A percentile compares a stretch with the other conserved stretches of the same genome.
phyloP scores from a whole-genome alignment of 2,797 vertebrate species.

The Serranus cabrilla region DNA sequence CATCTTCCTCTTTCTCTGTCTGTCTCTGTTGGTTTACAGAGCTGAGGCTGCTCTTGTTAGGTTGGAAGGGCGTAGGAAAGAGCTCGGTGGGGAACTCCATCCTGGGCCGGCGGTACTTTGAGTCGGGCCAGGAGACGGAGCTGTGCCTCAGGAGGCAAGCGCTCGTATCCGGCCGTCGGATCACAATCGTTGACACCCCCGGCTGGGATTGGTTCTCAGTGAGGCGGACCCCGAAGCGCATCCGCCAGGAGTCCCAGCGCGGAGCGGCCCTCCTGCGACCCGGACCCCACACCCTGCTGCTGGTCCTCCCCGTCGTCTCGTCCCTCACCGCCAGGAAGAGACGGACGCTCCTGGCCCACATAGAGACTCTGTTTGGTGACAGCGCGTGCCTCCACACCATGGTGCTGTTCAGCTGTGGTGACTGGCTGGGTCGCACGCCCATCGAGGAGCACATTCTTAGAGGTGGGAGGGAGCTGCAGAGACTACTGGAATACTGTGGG shows the following conservation, averaged over 20 bases:
- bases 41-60: constrained; percentile 83
- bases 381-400: constrained; percentile 84
- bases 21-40: constrained; percentile 64
- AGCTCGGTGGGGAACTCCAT: constrained; percentile 87
- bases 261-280: constrained; percentile 84
- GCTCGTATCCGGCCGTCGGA: constrained; percentile 80
- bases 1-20: background rate
- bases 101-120: constrained; percentile 82
- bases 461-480: constrained; percentile 83
- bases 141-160: constrained; percentile 83
- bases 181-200: constrained; percentile 87
- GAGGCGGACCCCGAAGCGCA: constrained; percentile 79
- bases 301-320: constrained; percentile 86
- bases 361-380: constrained; percentile 85
- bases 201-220: constrained; percentile 88
- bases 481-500: constrained; percentile 84
- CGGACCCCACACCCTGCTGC: constrained; percentile 85
- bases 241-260: constrained; percentile 83
- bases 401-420: constrained; percentile 87
- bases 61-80: constrained; percentile 88
- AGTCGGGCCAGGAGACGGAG: constrained; percentile 84
- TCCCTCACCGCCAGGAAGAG: constrained; percentile 85
- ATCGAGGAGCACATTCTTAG: constrained; percentile 87
- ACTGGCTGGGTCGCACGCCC: constrained; percentile 84
- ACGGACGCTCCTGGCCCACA: constrained; percentile 82